These are phyloP conservation scores for Hesperia comma DNA, from an alignment of 2,888 invertebrate species.

Conservation along the genomic window DNA sequence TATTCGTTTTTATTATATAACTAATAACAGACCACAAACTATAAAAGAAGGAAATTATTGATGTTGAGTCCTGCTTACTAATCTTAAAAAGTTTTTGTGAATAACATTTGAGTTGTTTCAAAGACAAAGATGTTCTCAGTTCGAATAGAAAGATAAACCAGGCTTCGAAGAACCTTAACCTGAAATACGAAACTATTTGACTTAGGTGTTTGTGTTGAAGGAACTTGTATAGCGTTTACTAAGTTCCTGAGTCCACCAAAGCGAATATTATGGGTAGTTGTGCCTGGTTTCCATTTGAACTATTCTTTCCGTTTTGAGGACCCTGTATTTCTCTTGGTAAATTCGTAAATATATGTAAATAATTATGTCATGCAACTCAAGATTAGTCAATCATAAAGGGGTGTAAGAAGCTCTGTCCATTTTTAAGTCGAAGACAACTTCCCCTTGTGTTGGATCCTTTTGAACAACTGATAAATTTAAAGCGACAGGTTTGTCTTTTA, in stretches of 20 bases:
- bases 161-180: background rate
- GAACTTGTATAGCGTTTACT: conserved; percentile 10
- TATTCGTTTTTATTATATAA: no score
- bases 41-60: background rate
- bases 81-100: background rate
- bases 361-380: no score
- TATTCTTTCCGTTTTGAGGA: no score
- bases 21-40: background rate
- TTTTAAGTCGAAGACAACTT: no score
- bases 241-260: background rate
- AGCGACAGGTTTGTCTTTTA: no score
- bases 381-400: no score
- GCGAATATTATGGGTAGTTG: background rate
- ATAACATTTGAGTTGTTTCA: background rate
- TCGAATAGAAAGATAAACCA: conserved; percentile 1
- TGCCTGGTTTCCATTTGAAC: no score
- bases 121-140: background rate
- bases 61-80: background rate
- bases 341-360: no score
- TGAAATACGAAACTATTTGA: conserved; percentile 15
- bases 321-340: no score
- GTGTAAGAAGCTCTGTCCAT: no score
- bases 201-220: conserved; percentile 1
- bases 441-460: no score
- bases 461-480: no score